Evolutionary conservation across 2,797 vertebrate species (phyloP).

Genomic region (Pseudochromis fuscus): DNA sequence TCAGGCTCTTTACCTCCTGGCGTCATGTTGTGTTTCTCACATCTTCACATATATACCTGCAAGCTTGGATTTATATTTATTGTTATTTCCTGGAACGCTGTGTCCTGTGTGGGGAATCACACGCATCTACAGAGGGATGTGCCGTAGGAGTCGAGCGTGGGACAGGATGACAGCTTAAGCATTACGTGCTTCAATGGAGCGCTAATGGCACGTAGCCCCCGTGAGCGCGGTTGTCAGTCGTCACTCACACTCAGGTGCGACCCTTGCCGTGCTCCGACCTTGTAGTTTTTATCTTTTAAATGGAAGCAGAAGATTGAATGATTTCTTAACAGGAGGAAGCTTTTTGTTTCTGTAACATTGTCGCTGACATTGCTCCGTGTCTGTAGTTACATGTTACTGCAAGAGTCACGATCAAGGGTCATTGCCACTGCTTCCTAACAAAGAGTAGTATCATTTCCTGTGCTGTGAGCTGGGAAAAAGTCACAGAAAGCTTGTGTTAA

Average conservation of each 20-base stretch:
- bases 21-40: conserved; percentile 23
- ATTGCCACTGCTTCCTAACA: too few relatives aligned
- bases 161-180: not conserved
- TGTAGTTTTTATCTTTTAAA: conserved; percentile 3
- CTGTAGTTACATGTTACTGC: too few relatives aligned
- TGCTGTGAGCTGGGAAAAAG: too few relatives aligned
- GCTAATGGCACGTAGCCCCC: not conserved
- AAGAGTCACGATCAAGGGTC: too few relatives aligned
- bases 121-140: conserved; percentile 2
- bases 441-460: too few relatives aligned
- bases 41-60: conserved; percentile 35
- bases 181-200: not conserved
- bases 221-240: not conserved
- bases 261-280: not conserved
- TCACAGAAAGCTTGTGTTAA: too few relatives aligned
- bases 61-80: conserved; percentile 16
- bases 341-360: too few relatives aligned
- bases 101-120: conserved; percentile 8
- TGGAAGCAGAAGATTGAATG: too few relatives aligned
- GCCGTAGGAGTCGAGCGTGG: conserved; percentile 4
- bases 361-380: too few relatives aligned
- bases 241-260: not conserved
- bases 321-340: too few relatives aligned
- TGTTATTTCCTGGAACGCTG: conserved; percentile 16
- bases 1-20: conserved; percentile 27